These are phyloP conservation scores for Mormyrus hasselquistii DNA, from an alignment of 2,797 vertebrate genomes.

Conservation along the genomic window DNA sequence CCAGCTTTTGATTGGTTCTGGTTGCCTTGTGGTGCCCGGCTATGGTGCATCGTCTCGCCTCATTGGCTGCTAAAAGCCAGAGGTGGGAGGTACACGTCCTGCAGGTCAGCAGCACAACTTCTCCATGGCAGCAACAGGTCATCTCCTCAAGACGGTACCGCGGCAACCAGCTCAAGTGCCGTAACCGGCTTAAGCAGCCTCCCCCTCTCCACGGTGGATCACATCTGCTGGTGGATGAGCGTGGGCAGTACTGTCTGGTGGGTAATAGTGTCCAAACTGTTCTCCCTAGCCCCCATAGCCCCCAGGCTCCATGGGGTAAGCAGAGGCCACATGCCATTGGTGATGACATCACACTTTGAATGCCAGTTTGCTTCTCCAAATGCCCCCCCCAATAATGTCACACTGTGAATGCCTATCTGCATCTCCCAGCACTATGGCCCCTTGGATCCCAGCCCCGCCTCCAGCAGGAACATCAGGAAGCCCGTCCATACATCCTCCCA, in stretches of 20 bases:
- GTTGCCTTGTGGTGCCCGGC: neutral
- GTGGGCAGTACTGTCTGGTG: neutral
- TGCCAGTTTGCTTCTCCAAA: neutral
- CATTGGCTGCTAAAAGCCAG: neutral
- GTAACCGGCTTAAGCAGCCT: neutral
- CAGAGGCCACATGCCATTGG: neutral
- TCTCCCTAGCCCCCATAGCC: neutral
- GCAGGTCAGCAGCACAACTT: neutral
- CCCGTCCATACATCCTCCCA: neutral
- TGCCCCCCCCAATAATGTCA: neutral
- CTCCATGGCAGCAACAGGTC: neutral
- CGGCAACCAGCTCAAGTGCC: neutral
- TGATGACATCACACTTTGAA: neutral
- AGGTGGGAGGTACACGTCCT: neutral
- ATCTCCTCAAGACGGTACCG: neutral
- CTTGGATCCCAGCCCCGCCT: neutral
- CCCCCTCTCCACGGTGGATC: neutral
- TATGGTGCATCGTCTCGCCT: neutral
- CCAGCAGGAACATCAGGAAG: neutral
- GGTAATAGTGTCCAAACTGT: neutral
- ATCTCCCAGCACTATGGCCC: conserved; percentile 20
- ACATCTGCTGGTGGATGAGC: neutral
- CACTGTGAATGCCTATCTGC: neutral
- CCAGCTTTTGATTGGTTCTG: neutral
- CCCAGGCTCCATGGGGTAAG: neutral